Evolutionary conservation across 2,113 vertebrate species (phyloP), one percentile per base, ranked within the genome.

Genomic region (Cyprinodon variegatus): DNA sequence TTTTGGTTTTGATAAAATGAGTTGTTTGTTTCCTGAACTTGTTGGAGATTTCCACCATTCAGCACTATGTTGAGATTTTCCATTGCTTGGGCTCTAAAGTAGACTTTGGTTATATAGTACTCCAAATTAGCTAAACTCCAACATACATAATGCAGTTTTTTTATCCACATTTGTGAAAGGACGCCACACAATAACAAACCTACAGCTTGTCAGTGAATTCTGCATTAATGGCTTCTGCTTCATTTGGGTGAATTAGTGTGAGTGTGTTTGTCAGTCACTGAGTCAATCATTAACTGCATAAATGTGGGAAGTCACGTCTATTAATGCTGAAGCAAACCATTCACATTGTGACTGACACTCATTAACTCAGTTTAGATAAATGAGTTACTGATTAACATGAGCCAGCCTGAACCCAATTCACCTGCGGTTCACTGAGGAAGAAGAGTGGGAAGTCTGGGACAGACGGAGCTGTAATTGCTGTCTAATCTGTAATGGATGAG

Each of bases 361-460:
- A 92, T 90, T 89, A 83, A 88, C 82, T 87, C 74, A 70, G 72
- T 86, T 84, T 88, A 79, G 79, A 79, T 88, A 84, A 89, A 93
- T 78, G 83, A 71, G 81, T 90, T 73, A 91, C 86, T 85, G 79
- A 93, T 90, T 86, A 83, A 85, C 81, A 70, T 43, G 61, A 86
- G 74, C 72, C 79, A 62, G 72, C 84, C 70, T 79, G 74, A 85
- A 77, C 79, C 63, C 48, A 43, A 84, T 70, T 59, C 70, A 76
- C 53, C 60, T 57, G 66, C 29, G 38, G 69, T 61, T 79, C 64
- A 68, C 53, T 36, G 36, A 79, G 67, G 61, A 76, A 60, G 68
- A 63, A 48, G 57, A 61, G 22, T 17, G 45, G 67, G 60, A 12
- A 64, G 60, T 41, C 15, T 45, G 66, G 40, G 62, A 61, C 39